A percentile compares a stretch with the other conserved stretches of the same genome.
Conservation (phyloP, 2,113 vertebrate species). For the Cheilinus undulatus region DNA sequence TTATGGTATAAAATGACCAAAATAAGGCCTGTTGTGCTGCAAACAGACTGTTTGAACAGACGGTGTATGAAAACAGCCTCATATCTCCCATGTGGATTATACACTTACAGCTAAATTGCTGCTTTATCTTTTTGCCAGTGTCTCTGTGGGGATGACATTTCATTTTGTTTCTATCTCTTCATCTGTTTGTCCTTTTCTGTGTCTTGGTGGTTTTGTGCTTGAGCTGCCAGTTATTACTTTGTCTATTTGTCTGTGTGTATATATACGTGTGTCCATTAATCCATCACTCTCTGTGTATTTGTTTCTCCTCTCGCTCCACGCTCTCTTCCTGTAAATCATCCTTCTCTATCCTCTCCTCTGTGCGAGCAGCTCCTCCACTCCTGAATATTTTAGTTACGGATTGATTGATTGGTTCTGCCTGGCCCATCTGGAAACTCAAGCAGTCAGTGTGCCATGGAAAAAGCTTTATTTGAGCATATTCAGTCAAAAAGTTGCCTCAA, state of each 20-base stretch:
- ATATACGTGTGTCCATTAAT: slow-evolving; percentile 14
- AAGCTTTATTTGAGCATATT: slow-evolving; percentile 17
- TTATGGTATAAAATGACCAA: background rate
- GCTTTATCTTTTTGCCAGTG: slow-evolving; percentile 35
- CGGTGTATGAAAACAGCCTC: background rate
- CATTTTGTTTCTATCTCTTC: slow-evolving; percentile 18
- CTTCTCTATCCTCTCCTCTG: slow-evolving; percentile 6
- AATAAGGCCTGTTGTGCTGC: background rate
- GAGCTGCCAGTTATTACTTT: slow-evolving; percentile 9
- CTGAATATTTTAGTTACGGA: slow-evolving; percentile 54
- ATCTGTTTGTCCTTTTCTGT: slow-evolving; percentile 31
- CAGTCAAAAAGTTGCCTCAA: background rate
- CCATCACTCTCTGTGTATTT: slow-evolving; percentile 13
- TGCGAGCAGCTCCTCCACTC: slow-evolving; percentile 27
- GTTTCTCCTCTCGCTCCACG: slow-evolving; percentile 1
- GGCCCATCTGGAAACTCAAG: slow-evolving; percentile 43
- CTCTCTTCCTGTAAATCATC: slow-evolving; percentile 5
- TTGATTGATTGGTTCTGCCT: slow-evolving; percentile 61
- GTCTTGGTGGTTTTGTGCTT: slow-evolving; percentile 11
- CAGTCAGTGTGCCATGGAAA: slow-evolving; percentile 3
- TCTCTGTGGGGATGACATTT: slow-evolving; percentile 45
- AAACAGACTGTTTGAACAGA: slow-evolving; percentile 7
- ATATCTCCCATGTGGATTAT: slow-evolving; percentile 36
- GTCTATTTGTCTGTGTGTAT: background rate
- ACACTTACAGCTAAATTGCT: slow-evolving; percentile 41